Evolutionary conservation across 2,888 invertebrate species (phyloP).

Genomic region (Lacanobia wlatinum): DNA sequence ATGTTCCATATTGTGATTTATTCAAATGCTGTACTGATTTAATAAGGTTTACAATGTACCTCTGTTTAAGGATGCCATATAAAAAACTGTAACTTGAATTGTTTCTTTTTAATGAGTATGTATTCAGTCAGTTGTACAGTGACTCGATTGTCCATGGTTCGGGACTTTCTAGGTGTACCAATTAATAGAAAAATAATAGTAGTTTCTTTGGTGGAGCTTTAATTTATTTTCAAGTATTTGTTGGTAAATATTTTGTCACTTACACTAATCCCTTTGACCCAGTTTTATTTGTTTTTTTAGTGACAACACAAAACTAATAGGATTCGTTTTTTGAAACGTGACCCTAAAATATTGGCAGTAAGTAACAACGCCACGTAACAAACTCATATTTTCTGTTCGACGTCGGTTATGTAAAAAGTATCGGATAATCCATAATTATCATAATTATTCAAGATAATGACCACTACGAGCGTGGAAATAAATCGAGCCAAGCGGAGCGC

Average conservation of each 20-base stretch:
- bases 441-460: constrained; percentile 46
- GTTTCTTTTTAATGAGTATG: constrained; percentile 53
- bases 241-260: too few relatives aligned
- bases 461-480: constrained; percentile 45
- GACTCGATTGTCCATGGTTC: constrained; percentile 21
- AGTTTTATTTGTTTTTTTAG: background rate
- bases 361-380: constrained; percentile 24
- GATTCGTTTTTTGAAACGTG: background rate
- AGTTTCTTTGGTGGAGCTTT: background rate
- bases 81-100: constrained; percentile 52
- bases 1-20: constrained; percentile 45
- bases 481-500: constrained; percentile 30
- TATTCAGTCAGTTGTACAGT: constrained; percentile 25
- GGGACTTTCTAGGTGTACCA: background rate
- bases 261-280: too few relatives aligned
- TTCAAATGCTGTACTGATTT: constrained; percentile 50
- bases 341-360: constrained; percentile 16
- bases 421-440: constrained; percentile 43
- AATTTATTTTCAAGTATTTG: background rate
- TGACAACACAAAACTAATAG: background rate
- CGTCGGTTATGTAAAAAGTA: constrained; percentile 49
- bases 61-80: constrained; percentile 33
- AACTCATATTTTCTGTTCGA: constrained; percentile 28
- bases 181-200: background rate
- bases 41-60: constrained; percentile 50